Evolutionary conservation across 1,140 invertebrate genomes (phyloP).

Genomic region (Brachionus sp.): DNA sequence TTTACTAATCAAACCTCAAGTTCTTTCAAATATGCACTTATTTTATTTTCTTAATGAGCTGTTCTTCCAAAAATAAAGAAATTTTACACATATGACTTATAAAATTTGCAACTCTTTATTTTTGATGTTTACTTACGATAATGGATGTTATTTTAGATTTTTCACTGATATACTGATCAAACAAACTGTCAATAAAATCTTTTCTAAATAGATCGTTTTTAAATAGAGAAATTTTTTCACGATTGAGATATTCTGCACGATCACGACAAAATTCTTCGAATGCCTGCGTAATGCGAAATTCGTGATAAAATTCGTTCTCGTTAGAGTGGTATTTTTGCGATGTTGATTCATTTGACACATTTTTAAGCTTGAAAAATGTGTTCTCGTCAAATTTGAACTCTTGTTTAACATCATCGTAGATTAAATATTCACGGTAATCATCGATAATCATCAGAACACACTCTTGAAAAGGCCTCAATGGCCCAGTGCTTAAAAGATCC

Average conservation of each 20-base stretch:
- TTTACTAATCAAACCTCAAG: too few relatives aligned
- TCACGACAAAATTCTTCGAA: constrained; percentile 45
- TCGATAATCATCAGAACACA: constrained; percentile 37
- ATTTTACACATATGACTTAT: too few relatives aligned
- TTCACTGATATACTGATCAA: not conserved
- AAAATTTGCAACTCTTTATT: not conserved
- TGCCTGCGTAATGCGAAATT: constrained; percentile 36
- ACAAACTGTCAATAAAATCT: constrained; percentile 23
- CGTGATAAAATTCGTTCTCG: constrained; percentile 39
- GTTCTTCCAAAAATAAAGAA: too few relatives aligned
- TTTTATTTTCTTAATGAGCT: too few relatives aligned
- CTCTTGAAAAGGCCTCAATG: constrained; percentile 20
- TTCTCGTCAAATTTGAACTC: constrained; percentile 44
- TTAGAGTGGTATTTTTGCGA: not conserved
- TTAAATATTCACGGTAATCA: constrained; percentile 34
- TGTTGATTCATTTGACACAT: not conserved
- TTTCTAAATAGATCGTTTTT: constrained; percentile 10
- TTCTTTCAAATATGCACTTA: too few relatives aligned
- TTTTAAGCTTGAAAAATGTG: constrained; percentile 21
- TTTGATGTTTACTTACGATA: not conserved
- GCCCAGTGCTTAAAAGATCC: not conserved
- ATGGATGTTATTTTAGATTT: not conserved
- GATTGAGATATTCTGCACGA: constrained; percentile 1
- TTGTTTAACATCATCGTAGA: not conserved
- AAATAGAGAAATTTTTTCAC: not conserved